These are phyloP conservation scores for Heteractis magnifica DNA, from an alignment of 92 coral and sea anemone species.

Conservation along the genomic window DNA sequence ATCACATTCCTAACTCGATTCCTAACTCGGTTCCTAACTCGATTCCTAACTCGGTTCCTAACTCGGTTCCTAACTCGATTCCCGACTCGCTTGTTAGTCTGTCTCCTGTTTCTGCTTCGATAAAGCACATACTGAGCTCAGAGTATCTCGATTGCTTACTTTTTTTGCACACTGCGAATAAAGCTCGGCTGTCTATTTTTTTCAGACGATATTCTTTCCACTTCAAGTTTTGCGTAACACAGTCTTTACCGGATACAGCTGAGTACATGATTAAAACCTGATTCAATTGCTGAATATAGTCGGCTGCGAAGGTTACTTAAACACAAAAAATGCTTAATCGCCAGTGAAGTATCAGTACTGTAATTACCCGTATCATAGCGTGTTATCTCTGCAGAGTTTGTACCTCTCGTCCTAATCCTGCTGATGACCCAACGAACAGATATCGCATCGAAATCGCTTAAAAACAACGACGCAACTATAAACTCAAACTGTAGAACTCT, in stretches of 20 bases:
- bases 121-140: too few species aligned
- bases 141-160: too few species aligned
- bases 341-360: neutral
- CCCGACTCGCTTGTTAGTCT: too few species aligned
- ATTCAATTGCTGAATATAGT: neutral
- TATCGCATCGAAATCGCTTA: neutral
- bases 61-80: too few species aligned
- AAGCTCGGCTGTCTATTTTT: neutral
- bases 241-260: neutral
- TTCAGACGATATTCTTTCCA: neutral
- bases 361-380: conserved; percentile 4
- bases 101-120: too few species aligned
- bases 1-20: too few species aligned
- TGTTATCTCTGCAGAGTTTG: neutral
- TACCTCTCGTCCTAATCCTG: neutral
- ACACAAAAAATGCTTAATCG: neutral
- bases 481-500: neutral
- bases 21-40: too few species aligned
- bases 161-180: too few species aligned
- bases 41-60: too few species aligned
- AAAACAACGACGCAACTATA: neutral
- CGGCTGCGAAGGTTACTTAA: neutral
- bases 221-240: neutral
- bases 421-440: conserved; percentile 1
- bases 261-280: neutral